phyloP scores from a whole-genome alignment of 2,113 vertebrate species.

The Falco punctatus region DNA sequence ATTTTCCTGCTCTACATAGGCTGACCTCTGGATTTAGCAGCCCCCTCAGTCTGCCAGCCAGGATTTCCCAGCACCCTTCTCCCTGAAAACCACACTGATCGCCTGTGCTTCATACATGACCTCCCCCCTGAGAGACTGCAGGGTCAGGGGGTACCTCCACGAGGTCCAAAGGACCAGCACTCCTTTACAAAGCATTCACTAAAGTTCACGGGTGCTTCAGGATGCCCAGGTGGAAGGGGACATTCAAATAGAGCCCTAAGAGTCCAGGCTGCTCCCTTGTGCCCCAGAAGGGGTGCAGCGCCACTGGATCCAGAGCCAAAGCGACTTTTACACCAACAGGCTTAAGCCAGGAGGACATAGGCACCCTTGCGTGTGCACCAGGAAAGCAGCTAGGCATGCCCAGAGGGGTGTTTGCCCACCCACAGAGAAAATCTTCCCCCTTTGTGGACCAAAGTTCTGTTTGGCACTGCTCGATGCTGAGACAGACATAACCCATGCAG shows the following conservation, averaged over 20 bases:
- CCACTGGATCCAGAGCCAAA: not conserved
- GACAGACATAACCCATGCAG: not conserved
- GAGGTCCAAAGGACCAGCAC: not conserved
- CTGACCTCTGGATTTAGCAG: not conserved
- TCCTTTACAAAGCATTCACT: not conserved
- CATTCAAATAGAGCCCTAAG: not conserved
- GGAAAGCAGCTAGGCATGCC: not conserved
- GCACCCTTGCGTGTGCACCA: rapidly evolving
- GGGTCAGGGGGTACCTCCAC: not conserved
- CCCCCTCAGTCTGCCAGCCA: not conserved
- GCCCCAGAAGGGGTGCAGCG: not conserved
- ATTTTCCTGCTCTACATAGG: not conserved
- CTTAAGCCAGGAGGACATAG: not conserved
- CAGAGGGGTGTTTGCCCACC: not conserved
- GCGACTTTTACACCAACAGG: not conserved
- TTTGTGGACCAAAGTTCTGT: not conserved
- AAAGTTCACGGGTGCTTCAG: not conserved
- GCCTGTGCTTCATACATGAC: not conserved
- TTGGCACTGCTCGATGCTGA: not conserved
- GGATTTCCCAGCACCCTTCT: too few relatives aligned
- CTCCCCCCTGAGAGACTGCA: not conserved
- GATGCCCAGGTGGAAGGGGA: not conserved
- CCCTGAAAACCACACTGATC: not conserved
- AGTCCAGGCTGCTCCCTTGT: too few relatives aligned
- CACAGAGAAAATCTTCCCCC: not conserved